A percentile compares a stretch with the other conserved stretches of the same genome.
These are phyloP conservation scores for Lamprologus callipterus DNA, from an alignment of 2,113 vertebrate species.

Conservation along the genomic window DNA sequence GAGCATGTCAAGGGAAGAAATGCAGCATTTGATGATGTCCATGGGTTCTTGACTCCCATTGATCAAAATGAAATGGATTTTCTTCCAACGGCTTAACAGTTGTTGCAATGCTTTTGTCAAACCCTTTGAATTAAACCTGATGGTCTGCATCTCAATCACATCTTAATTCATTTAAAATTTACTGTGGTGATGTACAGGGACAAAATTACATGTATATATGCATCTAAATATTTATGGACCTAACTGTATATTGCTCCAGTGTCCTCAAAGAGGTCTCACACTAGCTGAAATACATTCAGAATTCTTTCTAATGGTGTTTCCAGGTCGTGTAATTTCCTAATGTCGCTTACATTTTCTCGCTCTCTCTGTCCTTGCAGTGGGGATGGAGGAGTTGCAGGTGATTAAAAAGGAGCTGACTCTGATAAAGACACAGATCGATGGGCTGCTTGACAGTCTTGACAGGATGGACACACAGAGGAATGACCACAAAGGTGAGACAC, in stretches of 20 bases:
- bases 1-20: neutral
- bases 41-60: neutral
- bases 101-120: neutral
- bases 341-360: neutral
- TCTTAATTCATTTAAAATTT: neutral
- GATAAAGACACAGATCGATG: constrained; percentile 88
- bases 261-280: neutral
- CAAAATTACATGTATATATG: neutral
- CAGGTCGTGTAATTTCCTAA: neutral
- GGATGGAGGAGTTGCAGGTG: constrained; percentile 77
- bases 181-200: neutral
- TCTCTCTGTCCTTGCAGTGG: constrained; percentile 58
- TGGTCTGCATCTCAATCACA: neutral
- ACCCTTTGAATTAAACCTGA: neutral
- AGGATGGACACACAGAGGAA: constrained; percentile 75
- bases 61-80: neutral
- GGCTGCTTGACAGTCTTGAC: constrained; percentile 81
- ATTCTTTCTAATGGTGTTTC: neutral
- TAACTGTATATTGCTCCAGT: neutral
- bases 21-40: neutral
- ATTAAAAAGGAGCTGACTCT: constrained; percentile 82
- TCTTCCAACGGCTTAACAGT: neutral
- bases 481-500: constrained; percentile 63
- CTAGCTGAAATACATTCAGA: neutral
- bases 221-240: neutral